Percentiles rank a stretch among this genome's conserved stretches.
Evolutionary conservation across 2,797 vertebrate genomes (phyloP).

Genomic region (Urosaurus nigricauda): DNA sequence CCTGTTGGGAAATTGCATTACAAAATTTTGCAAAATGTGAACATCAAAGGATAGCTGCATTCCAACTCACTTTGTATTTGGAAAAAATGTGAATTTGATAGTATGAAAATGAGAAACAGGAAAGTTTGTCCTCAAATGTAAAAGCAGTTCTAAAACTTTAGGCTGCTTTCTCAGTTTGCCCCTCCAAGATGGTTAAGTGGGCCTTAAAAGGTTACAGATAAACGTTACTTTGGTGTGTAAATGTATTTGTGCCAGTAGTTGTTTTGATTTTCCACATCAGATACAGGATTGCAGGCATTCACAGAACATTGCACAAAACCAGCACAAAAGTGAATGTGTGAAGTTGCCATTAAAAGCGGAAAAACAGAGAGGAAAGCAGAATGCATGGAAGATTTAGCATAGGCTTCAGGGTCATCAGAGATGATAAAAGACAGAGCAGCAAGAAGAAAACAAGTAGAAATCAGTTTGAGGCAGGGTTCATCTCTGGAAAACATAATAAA

Average conservation of each 20-base stretch:
- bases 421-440: neutral
- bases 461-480: neutral
- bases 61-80: neutral
- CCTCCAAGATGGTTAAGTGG: neutral
- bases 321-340: neutral
- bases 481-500: neutral
- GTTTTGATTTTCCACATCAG: neutral
- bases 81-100: neutral
- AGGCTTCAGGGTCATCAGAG: neutral
- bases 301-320: neutral
- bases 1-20: neutral
- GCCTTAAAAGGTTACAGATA: neutral
- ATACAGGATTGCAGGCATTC: neutral
- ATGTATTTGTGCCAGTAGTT: neutral
- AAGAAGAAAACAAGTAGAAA: neutral
- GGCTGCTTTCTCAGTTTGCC: neutral
- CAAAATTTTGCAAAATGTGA: neutral
- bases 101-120: neutral
- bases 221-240: neutral
- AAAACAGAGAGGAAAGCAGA: neutral
- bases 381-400: slow-evolving; percentile 1
- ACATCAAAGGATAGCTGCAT: neutral
- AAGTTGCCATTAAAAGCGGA: neutral
- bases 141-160: neutral
- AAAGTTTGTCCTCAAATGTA: neutral